A percentile compares a stretch with the other conserved stretches of the same genome.
phyloP scores from a whole-genome alignment of 2,797 vertebrate genomes.

The Danio tinwini region DNA sequence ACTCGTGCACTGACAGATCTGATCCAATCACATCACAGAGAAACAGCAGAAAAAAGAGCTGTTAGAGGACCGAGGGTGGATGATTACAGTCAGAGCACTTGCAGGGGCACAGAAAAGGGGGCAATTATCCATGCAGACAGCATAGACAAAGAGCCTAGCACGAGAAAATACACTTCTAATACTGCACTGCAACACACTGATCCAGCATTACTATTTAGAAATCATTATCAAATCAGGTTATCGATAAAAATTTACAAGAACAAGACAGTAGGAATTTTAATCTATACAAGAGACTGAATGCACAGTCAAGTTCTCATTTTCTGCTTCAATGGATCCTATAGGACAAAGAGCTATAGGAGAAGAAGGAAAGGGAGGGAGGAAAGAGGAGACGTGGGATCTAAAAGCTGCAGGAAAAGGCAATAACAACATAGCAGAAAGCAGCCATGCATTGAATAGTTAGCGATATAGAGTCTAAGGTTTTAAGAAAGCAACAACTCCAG shows the following conservation, averaged over 20 bases:
- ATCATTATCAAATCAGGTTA: not conserved
- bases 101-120: slow-evolving; percentile 32
- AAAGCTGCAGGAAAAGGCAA: slow-evolving; percentile 7
- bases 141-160: slow-evolving; percentile 15
- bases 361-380: not conserved
- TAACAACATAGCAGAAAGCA: not conserved
- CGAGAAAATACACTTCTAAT: not conserved
- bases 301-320: slow-evolving; percentile 7
- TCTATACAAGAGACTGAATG: not conserved
- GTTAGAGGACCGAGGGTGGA: not conserved
- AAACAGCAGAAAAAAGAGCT: slow-evolving; percentile 18
- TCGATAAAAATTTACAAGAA: not conserved
- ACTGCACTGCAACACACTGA: not conserved
- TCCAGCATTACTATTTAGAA: not conserved
- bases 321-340: not conserved
- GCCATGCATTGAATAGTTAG: not conserved
- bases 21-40: slow-evolving; percentile 24
- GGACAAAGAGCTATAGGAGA: slow-evolving; percentile 2
- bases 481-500: not conserved
- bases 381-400: not conserved
- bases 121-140: slow-evolving; percentile 34
- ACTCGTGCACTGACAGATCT: slow-evolving; percentile 87
- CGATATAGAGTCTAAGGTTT: not conserved
- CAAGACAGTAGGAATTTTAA: not conserved
- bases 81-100: slow-evolving; percentile 14